Conservation (phyloP, 2,797 vertebrate genomes). For the Silurus aristotelis region DNA sequence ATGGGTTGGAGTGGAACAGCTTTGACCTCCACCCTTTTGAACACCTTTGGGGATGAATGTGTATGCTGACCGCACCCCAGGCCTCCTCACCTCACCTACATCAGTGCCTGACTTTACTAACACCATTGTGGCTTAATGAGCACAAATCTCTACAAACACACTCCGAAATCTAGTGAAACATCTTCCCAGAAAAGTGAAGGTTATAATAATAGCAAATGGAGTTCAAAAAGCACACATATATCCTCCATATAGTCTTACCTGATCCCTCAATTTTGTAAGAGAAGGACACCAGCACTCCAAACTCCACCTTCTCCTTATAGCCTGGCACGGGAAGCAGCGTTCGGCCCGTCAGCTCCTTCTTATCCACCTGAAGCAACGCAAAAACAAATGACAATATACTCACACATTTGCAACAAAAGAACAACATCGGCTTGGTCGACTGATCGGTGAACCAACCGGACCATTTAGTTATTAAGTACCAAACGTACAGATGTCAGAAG, state of each 20-base stretch:
- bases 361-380: slow-evolving; percentile 81
- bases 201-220: too few relatives aligned
- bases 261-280: slow-evolving; percentile 85
- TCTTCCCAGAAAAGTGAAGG: too few relatives aligned
- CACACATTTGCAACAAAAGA: not conserved
- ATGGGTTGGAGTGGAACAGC: too few relatives aligned
- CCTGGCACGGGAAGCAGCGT: slow-evolving; percentile 89
- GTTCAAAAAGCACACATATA: not conserved
- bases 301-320: slow-evolving; percentile 90
- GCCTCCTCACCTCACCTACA: too few relatives aligned
- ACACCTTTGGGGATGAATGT: too few relatives aligned
- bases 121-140: too few relatives aligned
- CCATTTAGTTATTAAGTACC: not conserved
- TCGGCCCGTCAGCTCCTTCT: slow-evolving; percentile 85
- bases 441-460: not conserved
- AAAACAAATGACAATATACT: slow-evolving; percentile 10
- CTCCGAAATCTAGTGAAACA: too few relatives aligned
- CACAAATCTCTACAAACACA: too few relatives aligned
- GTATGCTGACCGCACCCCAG: too few relatives aligned
- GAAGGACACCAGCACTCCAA: slow-evolving; percentile 89
- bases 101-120: too few relatives aligned
- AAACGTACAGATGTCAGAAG: not conserved
- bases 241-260: slow-evolving; percentile 66
- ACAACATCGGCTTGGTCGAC: not conserved
- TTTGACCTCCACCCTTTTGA: too few relatives aligned